Evolutionary conservation across 2,888 invertebrate genomes (phyloP).

Genomic region (Adela reaumurella): DNA sequence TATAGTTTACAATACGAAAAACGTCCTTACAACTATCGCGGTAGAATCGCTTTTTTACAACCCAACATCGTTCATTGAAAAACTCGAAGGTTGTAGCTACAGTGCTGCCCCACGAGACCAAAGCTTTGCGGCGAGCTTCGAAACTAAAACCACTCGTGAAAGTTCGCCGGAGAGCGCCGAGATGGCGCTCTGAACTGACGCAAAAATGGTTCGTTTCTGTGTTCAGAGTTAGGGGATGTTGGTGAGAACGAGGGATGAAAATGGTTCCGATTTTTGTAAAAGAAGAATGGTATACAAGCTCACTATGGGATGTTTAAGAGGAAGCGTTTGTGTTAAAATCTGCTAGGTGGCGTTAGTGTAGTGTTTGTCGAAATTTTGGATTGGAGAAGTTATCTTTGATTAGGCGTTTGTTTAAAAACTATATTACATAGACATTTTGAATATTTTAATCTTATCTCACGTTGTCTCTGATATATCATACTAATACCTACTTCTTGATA

Average conservation of each 20-base stretch:
- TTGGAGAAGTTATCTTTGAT: too few species aligned
- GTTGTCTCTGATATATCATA: too few species aligned
- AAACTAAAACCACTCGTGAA: constrained; percentile 35
- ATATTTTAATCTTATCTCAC: too few species aligned
- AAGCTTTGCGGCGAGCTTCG: not conserved
- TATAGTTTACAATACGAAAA: constrained; percentile 16
- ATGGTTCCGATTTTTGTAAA: not conserved
- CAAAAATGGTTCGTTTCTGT: not conserved
- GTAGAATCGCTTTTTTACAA: constrained; percentile 20
- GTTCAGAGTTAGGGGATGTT: not conserved
- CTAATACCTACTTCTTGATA: too few species aligned
- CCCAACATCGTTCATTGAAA: constrained; percentile 36
- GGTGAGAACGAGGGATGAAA: not conserved
- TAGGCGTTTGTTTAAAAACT: too few species aligned
- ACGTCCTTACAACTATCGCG: constrained; percentile 20
- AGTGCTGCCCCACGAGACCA: constrained; percentile 21
- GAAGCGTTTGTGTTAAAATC: too few species aligned
- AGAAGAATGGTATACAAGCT: too few species aligned
- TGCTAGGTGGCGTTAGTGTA: too few species aligned
- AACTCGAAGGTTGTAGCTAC: constrained; percentile 21
- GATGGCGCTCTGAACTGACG: constrained; percentile 29
- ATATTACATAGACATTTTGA: too few species aligned
- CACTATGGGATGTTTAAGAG: too few species aligned
- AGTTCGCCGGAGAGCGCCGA: constrained; percentile 37
- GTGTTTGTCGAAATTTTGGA: too few species aligned